A percentile compares a stretch with the other conserved stretches of the same genome.
Conservation (phyloP, 92 coral and sea anemone genomes). For the Umimayanthus kanabou region DNA sequence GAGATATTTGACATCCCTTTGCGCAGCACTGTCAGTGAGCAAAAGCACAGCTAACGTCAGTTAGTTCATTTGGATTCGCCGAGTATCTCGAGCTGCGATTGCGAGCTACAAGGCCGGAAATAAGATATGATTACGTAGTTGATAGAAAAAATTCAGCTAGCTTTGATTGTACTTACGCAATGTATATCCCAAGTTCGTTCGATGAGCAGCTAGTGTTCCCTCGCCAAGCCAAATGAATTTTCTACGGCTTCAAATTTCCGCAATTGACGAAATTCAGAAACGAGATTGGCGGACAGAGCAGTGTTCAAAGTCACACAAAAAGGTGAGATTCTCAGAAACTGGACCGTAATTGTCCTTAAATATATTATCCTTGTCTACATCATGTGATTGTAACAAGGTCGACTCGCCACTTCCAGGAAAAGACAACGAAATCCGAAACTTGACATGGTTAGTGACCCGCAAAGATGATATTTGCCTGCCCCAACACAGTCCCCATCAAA, state of each 20-base stretch:
- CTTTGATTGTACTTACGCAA: conserved; percentile 2
- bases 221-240: conserved; percentile 16
- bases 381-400: conserved; percentile 13
- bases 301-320: background rate
- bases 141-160: too few species aligned
- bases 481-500: background rate
- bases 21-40: too few species aligned
- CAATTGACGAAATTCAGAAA: conserved; percentile 25
- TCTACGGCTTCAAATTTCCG: conserved; percentile 35
- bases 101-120: too few species aligned
- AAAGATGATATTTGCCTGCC: background rate
- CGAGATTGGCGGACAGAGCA: background rate
- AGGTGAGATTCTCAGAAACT: conserved; percentile 15
- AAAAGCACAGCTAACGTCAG: too few species aligned
- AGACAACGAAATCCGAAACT: conserved; percentile 11
- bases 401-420: conserved; percentile 1
- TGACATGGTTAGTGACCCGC: background rate
- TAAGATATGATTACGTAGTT: too few species aligned
- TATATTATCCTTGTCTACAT: background rate
- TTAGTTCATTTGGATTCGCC: too few species aligned
- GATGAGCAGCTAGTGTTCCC: background rate
- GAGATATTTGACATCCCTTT: too few species aligned
- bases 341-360: background rate
- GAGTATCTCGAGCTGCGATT: too few species aligned
- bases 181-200: background rate